Base-by-base conservation (phyloP, 2,113 vertebrate species). In the Xenus cinereus region DNA sequence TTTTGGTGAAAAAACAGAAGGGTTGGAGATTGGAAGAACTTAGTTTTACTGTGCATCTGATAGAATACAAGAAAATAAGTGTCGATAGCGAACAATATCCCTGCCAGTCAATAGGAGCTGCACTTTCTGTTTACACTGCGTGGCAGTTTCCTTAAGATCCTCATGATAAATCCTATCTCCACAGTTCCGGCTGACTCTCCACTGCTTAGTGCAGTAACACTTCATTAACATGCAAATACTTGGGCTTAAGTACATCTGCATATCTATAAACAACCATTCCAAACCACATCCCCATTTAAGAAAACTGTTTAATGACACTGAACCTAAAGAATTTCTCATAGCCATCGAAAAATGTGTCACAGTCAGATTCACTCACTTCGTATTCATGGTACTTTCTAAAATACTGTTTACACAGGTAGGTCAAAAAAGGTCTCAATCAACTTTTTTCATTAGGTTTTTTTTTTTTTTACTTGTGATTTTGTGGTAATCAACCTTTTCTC, bases 171-270 rank as follows among this genome's bases (percentile, higher is more conserved):
- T 37, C 72, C 62, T 72, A 24, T 80, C 84, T 85, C 69, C 74
- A 48, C 37, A 39, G 33, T 35, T 81, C 37, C 7, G 16, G 46
- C 21, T 21, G 26, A 26, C 76, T 39, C n/a, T 56, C 64, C 80
- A 53, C 63, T 59, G 26, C 60, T 73, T 43, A 66, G 35, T 37
- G 62, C 84, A 71, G 67, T 19, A 87, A 57, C 62, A 81, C 81
- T 84, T 90, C 86, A 94, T 95, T 94, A 96, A 84, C 60, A 90
- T 88, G 95, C 64, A 95, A 96, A 97, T 84, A 30, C n/a, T 91
- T 63, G 21, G 76, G 37, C 64, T 87, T 88, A 94, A 95, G 59
- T 41, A 84, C 57, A 93, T 91, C 72, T 89, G 56, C 79, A 72
- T 94, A 87, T 89, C 91, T 89, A 96, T 89, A 94, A 89, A 78